Percentiles rank a stretch among this genome's conserved stretches.
Evolutionary conservation across 2,113 vertebrate genomes (phyloP).

Genomic region (Illadopsis cleaveri): DNA sequence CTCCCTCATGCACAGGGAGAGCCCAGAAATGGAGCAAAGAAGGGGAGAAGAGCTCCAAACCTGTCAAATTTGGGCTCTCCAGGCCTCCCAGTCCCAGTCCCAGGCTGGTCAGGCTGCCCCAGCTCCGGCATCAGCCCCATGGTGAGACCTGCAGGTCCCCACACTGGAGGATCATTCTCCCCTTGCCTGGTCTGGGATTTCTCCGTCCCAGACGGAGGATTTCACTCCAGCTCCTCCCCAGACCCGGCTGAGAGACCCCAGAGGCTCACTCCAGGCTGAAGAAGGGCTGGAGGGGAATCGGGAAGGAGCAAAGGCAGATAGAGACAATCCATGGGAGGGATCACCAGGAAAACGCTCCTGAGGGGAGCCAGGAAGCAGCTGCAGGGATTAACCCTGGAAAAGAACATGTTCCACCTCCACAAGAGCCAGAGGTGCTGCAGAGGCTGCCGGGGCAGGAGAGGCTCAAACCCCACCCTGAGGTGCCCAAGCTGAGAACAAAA

Average conservation of each 20-base stretch:
- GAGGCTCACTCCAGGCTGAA: not conserved
- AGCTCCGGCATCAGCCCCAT: fast-evolving
- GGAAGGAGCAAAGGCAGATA: not conserved
- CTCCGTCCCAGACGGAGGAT: not conserved
- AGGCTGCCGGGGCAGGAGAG: not conserved
- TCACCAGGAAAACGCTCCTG: not conserved
- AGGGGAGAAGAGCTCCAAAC: no score
- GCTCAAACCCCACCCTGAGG: not conserved
- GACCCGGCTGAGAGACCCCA: no score
- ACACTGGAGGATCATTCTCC: fast-evolving
- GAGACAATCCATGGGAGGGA: not conserved
- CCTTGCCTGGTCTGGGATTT: not conserved
- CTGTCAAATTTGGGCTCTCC: not conserved
- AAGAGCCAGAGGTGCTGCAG: not conserved
- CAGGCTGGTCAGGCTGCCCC: not conserved
- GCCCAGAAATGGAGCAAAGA: not conserved
- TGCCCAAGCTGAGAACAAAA: not conserved
- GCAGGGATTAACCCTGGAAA: not conserved
- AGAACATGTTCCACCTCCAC: not conserved
- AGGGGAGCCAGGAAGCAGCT: not conserved
- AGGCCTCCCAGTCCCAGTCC: not conserved
- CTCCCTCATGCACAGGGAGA: not conserved
- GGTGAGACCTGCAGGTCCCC: not conserved
- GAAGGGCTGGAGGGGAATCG: not conserved
- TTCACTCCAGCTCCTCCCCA: not conserved